Evolutionary conservation across 2,113 vertebrate genomes (phyloP).

Genomic region (Ciconia stormi): DNA sequence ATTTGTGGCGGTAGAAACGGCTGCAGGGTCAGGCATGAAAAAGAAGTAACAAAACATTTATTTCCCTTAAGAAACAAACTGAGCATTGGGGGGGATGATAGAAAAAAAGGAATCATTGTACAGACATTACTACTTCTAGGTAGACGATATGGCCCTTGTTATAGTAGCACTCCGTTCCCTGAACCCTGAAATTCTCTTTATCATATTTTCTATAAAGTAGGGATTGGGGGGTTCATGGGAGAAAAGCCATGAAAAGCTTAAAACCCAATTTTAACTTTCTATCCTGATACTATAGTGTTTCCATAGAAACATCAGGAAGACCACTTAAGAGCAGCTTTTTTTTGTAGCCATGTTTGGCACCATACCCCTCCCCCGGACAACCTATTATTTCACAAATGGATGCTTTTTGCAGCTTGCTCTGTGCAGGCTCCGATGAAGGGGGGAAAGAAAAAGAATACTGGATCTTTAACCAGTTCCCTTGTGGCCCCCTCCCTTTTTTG

Average conservation of each 20-base stretch:
- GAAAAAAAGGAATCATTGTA: fast-evolving
- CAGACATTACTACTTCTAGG: neutral
- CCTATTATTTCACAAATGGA: constrained; percentile 53
- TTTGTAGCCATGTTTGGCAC: constrained; percentile 36
- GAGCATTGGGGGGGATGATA: fast-evolving
- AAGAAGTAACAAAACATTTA: neutral
- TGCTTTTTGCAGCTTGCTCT: constrained; percentile 44
- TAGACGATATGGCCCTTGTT: fast-evolving
- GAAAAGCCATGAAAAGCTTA: neutral
- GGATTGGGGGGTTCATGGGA: neutral
- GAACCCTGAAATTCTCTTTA: neutral
- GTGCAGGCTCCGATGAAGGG: constrained; percentile 19
- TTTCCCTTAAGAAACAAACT: neutral
- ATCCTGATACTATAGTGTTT: constrained; percentile 59
- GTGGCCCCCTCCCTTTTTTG: constrained; percentile 70
- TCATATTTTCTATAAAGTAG: neutral
- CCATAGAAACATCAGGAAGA: constrained; percentile 72
- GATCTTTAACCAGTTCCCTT: constrained; percentile 71
- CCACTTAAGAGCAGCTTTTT: constrained; percentile 42
- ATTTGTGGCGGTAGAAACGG: fast-evolving
- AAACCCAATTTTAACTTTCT: constrained; percentile 65
- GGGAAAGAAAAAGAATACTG: constrained; percentile 36
- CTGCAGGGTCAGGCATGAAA: neutral
- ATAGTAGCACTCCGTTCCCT: fast-evolving
- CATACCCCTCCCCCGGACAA: constrained; percentile 38